Evolutionary conservation across 1,140 invertebrate species (phyloP).

Genomic region (Procambarus clarkii): DNA sequence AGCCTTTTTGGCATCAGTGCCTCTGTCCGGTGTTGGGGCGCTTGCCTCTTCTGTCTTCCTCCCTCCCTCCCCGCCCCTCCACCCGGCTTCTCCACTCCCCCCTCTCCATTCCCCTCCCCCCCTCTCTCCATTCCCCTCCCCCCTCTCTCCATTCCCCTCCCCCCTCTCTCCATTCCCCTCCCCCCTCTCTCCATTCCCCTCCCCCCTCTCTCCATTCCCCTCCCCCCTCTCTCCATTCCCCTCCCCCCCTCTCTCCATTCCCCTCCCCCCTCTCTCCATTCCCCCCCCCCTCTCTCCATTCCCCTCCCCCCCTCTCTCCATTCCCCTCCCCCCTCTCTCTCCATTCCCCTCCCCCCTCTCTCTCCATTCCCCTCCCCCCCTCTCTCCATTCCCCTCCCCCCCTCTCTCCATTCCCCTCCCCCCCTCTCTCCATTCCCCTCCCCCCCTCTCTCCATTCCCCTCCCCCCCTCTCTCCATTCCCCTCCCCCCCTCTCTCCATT

Average conservation of each 20-base stretch:
- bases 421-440: neutral
- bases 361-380: neutral
- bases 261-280: neutral
- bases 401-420: too few species aligned
- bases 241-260: neutral
- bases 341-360: neutral
- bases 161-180: neutral
- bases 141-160: neutral
- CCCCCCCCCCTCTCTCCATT: neutral
- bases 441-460: neutral
- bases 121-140: neutral
- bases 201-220: neutral
- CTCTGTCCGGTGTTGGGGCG: neutral
- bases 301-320: neutral
- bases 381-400: neutral
- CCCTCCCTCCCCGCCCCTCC: neutral
- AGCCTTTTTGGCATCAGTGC: conserved; percentile 22
- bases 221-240: neutral
- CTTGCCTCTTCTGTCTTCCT: neutral
- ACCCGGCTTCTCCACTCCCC: neutral
- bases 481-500: neutral
- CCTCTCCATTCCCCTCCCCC: neutral
- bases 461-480: neutral
- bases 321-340: neutral
- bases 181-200: neutral